Conservation (phyloP, 2,888 invertebrate species). For the Coenonympha glycerion region DNA sequence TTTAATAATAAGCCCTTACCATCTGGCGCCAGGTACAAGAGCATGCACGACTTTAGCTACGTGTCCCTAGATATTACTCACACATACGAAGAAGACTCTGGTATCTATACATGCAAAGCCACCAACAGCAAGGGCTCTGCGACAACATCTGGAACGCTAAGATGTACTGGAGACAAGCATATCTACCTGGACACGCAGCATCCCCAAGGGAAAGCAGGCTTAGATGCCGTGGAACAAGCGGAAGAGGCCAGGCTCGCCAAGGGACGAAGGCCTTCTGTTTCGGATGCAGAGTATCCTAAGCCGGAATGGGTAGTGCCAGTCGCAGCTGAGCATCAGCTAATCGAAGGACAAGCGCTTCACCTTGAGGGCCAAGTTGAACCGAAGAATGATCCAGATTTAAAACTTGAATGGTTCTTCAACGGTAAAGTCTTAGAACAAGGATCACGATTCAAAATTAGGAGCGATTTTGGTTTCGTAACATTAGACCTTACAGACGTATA, state of each 20-base stretch:
- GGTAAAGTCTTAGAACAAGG: slow-evolving; percentile 91
- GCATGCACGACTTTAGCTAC: slow-evolving; percentile 96
- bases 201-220: slow-evolving; percentile 93
- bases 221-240: slow-evolving; percentile 91
- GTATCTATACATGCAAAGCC: slow-evolving; percentile 92
- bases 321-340: slow-evolving; percentile 84
- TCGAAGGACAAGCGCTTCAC: slow-evolving; percentile 90
- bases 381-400: slow-evolving; percentile 91
- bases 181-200: slow-evolving; percentile 94
- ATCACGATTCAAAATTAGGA: slow-evolving; percentile 92
- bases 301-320: slow-evolving; percentile 91
- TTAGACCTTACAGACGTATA: slow-evolving; percentile 94
- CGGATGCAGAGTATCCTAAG: slow-evolving; percentile 86
- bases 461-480: slow-evolving; percentile 97
- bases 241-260: slow-evolving; percentile 88
- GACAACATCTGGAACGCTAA: slow-evolving; percentile 91
- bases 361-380: slow-evolving; percentile 97
- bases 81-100: slow-evolving; percentile 93
- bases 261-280: slow-evolving; percentile 80
- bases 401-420: slow-evolving; percentile 96
- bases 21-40: slow-evolving; percentile 91
- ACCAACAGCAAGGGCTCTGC: slow-evolving; percentile 91
- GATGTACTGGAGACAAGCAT: slow-evolving; percentile 86
- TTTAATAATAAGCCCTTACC: slow-evolving; percentile 93
- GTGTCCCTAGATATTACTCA: slow-evolving; percentile 92